A percentile compares a stretch with the other conserved stretches of the same genome.
These are phyloP conservation scores for Notodonta ziczac DNA, from an alignment of 2,888 invertebrate genomes.

Conservation along the genomic window DNA sequence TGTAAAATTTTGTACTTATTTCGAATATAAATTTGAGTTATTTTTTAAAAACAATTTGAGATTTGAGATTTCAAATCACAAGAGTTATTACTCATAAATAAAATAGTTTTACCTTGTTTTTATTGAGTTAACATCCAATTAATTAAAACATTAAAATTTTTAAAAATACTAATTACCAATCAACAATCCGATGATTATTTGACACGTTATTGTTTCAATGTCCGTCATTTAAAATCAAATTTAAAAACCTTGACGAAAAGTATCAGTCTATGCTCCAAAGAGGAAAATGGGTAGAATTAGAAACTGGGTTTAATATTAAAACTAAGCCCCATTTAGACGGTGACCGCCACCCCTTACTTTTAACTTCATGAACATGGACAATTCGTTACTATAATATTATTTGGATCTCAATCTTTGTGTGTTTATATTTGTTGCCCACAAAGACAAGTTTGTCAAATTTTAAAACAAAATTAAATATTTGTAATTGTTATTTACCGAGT, in stretches of 20 bases:
- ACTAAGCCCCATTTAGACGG: conserved; percentile 4
- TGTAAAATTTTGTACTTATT: conserved; percentile 47
- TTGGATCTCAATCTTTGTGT: neutral
- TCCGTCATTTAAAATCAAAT: neutral
- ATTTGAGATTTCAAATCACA: conserved; percentile 21
- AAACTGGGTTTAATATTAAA: conserved; percentile 14
- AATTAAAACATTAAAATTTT: neutral
- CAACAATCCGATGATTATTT: neutral
- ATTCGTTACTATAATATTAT: conserved; percentile 34
- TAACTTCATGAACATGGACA: conserved; percentile 41
- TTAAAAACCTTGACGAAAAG: neutral
- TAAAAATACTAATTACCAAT: neutral
- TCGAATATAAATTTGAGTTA: conserved; percentile 39
- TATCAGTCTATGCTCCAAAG: conserved; percentile 41
- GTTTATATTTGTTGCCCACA: no score
- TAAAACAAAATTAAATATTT: no score
- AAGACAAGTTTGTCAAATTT: neutral
- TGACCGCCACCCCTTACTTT: conserved; percentile 9
- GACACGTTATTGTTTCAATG: neutral
- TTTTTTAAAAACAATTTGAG: conserved; percentile 2
- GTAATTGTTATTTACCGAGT: no score
- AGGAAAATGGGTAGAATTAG: conserved; percentile 31
- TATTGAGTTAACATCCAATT: neutral
- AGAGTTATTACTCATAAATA: neutral
- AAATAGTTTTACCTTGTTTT: neutral